A percentile compares a stretch with the other conserved stretches of the same genome.
Conservation (phyloP, 2,113 vertebrate genomes). For the Arenaria interpres region DNA sequence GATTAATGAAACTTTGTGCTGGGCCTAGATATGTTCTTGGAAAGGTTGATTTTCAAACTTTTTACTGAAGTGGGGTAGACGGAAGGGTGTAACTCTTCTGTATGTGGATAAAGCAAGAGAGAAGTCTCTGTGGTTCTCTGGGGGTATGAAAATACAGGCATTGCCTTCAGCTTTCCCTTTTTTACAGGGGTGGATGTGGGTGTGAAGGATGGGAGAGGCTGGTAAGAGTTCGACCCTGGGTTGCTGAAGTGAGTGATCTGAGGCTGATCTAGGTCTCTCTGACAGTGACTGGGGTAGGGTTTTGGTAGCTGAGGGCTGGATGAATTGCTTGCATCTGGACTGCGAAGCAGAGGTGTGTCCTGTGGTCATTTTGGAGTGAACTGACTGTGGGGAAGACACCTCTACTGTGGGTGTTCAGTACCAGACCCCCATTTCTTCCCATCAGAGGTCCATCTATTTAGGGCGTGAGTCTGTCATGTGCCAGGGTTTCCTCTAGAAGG, state of each 20-base stretch:
- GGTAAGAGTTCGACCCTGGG: background rate
- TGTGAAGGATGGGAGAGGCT: background rate
- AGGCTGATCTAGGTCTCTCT: background rate
- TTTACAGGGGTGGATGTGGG: background rate
- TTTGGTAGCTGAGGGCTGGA: background rate
- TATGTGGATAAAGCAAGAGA: background rate
- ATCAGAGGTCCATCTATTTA: background rate
- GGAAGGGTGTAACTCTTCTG: background rate
- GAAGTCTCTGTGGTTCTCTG: background rate
- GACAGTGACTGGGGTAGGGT: no score
- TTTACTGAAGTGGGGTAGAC: background rate
- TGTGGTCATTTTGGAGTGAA: fast-evolving
- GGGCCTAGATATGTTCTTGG: background rate
- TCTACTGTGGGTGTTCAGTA: background rate
- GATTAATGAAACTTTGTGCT: background rate
- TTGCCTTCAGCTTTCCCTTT: background rate
- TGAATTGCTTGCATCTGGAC: background rate
- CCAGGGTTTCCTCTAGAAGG: background rate
- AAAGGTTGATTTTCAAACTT: background rate
- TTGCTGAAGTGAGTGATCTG: background rate
- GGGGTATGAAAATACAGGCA: background rate
- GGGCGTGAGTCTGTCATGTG: fast-evolving
- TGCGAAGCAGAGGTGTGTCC: background rate
- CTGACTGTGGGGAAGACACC: background rate
- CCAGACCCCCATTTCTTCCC: background rate